Conservation (phyloP, 2,797 vertebrate genomes). For the Pagetopsis macropterus region DNA sequence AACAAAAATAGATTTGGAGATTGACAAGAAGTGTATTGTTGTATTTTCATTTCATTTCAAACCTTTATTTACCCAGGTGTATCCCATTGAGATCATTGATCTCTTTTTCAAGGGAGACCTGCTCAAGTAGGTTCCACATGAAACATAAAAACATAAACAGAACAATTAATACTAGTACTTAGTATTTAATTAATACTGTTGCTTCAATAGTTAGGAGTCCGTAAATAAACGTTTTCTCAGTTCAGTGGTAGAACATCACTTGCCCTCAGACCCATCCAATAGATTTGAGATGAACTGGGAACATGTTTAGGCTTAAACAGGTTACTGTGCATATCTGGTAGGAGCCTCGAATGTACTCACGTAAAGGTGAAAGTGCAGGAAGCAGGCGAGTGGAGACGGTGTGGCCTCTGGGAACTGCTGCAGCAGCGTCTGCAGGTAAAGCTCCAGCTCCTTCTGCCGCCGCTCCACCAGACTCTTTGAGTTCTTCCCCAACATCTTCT, state of each 20-base stretch:
- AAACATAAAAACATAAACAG: too few species aligned
- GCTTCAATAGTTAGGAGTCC: too few species aligned
- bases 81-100: too few species aligned
- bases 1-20: neutral
- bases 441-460: conserved; percentile 94
- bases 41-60: neutral
- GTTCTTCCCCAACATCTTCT: conserved; percentile 98
- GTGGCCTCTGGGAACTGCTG: conserved; percentile 87
- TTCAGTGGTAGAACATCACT: neutral
- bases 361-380: conserved; percentile 94
- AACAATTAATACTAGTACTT: too few species aligned
- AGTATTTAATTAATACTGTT: neutral
- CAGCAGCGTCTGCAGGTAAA: conserved; percentile 93
- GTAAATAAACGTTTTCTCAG: neutral
- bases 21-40: neutral
- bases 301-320: neutral
- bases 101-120: too few species aligned
- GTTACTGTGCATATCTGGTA: neutral
- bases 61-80: too few species aligned
- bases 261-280: too few species aligned
- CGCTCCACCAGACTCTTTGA: conserved; percentile 95
- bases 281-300: too few species aligned
- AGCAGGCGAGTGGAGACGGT: conserved; percentile 88
- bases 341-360: conserved; percentile 83
- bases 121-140: too few species aligned